Evolutionary conservation across 2,113 vertebrate species (phyloP), one percentile per base, ranked within the genome.

Genomic region (Echinops telfairi): DNA sequence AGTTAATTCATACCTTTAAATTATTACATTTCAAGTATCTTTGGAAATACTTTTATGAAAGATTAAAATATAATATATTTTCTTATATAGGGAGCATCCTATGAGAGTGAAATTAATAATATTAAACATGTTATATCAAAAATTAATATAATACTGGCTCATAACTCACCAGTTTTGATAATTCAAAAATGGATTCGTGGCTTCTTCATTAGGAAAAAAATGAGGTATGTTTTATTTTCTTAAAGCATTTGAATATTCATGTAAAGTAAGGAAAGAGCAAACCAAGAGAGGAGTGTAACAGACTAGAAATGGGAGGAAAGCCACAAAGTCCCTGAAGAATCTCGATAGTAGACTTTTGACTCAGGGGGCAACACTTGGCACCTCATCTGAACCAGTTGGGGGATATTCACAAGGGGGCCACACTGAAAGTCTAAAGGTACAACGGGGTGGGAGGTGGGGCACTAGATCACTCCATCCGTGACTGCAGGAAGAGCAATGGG

Each of bases 171-270:
- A 90, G 95, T 98, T 75, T 92, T 98, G 90, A 98, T 98, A 95
- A 85, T 98, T 96, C 98, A 98, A 93, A 98, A 97, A 95, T 98
- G 97, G 97, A 97, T 98, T 80, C 97, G 98, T 94, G 98, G 98
- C 58, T 96, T 98, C 92, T 95, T 98, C 85, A 96, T 95, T 80
- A 98, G 98, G 88, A 98, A 97, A 94, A 81, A 57, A n/a, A 75
- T 97, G 60, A 96, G 98, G 98, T 98, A 98, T 92, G 96, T 95
- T 91, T 83, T 17, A 1, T 87, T 96, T 95, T 91, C 38, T 96
- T 73, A 80, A 16, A 7, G 27, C 33, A 36, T 82, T 71, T 82
- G 6, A 88, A 83, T 84, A 83, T 79, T 95, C 38, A 53, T 53
- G 2, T 14, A 14, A 53, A 53, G 47, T 53, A 53, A 53, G 47